A percentile compares a stretch with the other conserved stretches of the same genome.
Conservation (phyloP, 2,797 vertebrate species). For the Arrhamphus sclerolepis region DNA sequence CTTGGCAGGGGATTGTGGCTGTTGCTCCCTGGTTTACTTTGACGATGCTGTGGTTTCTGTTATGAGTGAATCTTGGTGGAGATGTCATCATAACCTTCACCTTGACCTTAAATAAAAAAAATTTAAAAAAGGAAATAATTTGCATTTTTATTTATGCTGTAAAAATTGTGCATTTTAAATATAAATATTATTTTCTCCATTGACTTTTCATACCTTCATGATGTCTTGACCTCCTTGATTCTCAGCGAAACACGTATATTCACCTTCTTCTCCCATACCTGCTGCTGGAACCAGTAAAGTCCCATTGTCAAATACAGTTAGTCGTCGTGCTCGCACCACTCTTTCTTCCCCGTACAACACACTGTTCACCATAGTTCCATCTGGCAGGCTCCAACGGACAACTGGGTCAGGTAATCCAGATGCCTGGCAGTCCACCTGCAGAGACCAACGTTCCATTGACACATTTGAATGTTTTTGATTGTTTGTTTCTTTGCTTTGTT, state of each 20-base stretch:
- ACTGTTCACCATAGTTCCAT: slow-evolving; percentile 90
- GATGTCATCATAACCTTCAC: slow-evolving; percentile 86
- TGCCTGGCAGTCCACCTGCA: slow-evolving; percentile 91
- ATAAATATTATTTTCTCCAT: not conserved
- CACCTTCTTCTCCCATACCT: slow-evolving; percentile 87
- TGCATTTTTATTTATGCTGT: not conserved
- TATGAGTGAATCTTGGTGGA: slow-evolving; percentile 80
- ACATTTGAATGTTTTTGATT: slow-evolving; percentile 9
- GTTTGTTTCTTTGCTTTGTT: not conserved
- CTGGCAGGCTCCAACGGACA: slow-evolving; percentile 91
- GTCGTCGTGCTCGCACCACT: slow-evolving; percentile 77
- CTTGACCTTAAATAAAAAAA: slow-evolving; percentile 73
- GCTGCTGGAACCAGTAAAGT: slow-evolving; percentile 89
- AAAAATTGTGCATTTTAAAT: too few relatives aligned
- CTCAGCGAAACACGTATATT: slow-evolving; percentile 92
- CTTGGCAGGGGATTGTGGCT: slow-evolving; percentile 79
- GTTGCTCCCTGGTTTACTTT: slow-evolving; percentile 83
- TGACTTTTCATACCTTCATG: slow-evolving; percentile 79
- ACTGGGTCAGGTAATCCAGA: slow-evolving; percentile 91
- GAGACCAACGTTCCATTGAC: slow-evolving; percentile 13
- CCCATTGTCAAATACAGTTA: slow-evolving; percentile 91
- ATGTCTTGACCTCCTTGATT: slow-evolving; percentile 92
- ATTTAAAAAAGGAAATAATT: slow-evolving; percentile 1
- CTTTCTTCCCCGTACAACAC: slow-evolving; percentile 83
- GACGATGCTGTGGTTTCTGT: slow-evolving; percentile 60